phyloP scores from a whole-genome alignment of 2,797 vertebrate genomes.

The Anguilla pacifica region DNA sequence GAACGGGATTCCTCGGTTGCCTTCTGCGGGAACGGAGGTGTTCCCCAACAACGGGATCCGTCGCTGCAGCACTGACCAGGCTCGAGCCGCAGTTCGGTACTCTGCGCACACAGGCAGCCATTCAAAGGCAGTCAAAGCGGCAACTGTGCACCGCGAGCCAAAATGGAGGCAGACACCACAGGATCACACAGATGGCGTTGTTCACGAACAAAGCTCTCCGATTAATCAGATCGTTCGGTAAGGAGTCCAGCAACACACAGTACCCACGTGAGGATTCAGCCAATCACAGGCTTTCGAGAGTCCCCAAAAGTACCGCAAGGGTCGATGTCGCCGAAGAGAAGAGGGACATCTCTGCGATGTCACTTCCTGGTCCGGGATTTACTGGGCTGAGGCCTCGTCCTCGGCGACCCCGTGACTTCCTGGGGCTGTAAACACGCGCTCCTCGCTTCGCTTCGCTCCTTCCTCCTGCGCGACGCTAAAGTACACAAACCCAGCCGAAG shows the following conservation, averaged over 20 bases:
- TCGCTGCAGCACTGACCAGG: not conserved
- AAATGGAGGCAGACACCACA: not conserved
- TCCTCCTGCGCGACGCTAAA: not conserved
- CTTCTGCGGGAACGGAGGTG: not conserved
- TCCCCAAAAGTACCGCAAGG: not conserved
- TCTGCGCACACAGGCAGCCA: not conserved
- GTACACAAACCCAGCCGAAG: not conserved
- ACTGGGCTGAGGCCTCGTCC: not conserved
- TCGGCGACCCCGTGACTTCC: not conserved
- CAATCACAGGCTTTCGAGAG: not conserved
- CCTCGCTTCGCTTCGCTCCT: not conserved
- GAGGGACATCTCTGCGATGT: not conserved
- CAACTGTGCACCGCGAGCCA: not conserved
- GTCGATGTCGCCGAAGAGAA: not conserved
- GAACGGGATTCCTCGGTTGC: not conserved
- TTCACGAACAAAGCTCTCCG: not conserved
- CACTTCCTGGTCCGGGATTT: constrained; percentile 10
- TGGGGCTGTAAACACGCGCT: not conserved
- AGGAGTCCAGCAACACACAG: too few relatives aligned
- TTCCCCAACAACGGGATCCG: not conserved
- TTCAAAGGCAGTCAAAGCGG: not conserved
- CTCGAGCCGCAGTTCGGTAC: not conserved
- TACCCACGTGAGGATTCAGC: not conserved
- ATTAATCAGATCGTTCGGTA: not conserved
- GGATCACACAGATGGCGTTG: not conserved